Evolutionary conservation across 2,797 vertebrate genomes (phyloP), one percentile per base, ranked within the genome.

Genomic region (Silurus aristotelis): DNA sequence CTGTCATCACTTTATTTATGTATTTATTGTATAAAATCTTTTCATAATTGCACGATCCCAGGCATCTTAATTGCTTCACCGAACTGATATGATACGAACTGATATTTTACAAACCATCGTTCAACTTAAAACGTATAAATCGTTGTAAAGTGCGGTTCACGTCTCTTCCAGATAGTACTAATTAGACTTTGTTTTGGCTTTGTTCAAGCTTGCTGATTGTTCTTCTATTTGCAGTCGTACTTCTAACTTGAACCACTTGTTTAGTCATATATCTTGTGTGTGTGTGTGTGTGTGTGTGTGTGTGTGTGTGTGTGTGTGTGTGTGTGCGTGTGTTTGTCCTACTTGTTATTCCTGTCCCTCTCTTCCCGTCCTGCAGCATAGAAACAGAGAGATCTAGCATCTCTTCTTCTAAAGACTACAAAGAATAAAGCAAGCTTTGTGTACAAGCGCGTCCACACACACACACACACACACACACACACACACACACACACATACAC

Each of bases 401-500:
- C 87, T 91, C 93, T 94, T 73, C 75, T 87, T 88, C 90, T 92
- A 88, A 89, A 92, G 93, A 86, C 92, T 84, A 91, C 91, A 89
- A 75, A 85, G 92, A 94, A 95, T 93, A 94, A 93, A 93, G 92
- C 91, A 43, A 90, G 91, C 93, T 94, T 94, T 94, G 93, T 95
- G 92, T 93, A 91, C 64, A 60, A 66, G 38, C 46, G 5, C 48
- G 2, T 58, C 20, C 80, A 17, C 48, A 46, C 78, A 80, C 25
- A 38, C 68, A 64, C 80, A n/a, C 64, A 27, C 68, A 9, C 60
- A 52, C 80, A 68, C 75, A n/a, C 52, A 6, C 27, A 25, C 43
- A 7, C 71, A 13, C 72, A 22, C 83, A 52, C 84, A 43, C 81
- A 56, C 81, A 43, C 63, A 63, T 17, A 48, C 43, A 77, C 55